Evolutionary conservation across 2,888 invertebrate genomes (phyloP), one percentile per base, ranked within the genome.

Genomic region (Macrosoma leucophasiata): DNA sequence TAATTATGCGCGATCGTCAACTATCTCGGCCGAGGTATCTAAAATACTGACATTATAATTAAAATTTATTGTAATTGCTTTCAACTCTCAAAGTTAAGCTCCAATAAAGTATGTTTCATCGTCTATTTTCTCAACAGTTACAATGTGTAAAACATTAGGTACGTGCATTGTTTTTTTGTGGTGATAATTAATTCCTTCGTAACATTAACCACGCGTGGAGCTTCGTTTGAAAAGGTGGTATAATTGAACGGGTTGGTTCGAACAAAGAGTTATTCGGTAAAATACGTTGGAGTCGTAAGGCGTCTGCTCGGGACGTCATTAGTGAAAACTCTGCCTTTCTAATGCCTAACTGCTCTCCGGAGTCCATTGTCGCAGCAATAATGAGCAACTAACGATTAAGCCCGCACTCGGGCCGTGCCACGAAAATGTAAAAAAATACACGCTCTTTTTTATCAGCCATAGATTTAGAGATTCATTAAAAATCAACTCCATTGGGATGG

Each of bases 331-430:
- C 53, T 61, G 68, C 75, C 77, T 79, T 79, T 81, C 81, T 82
- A 82, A 79, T 79, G 77, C 77, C 77, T 78, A 79, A 78, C 73
- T 66, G 76, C 56, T 69, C 61, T 51, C 71, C 72, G 72, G 75
- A 72, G 59, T 60, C 74, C 66, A 78, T 79, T 81, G 78, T 81
- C 68, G 50, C 55, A 52, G 58, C 56, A 65, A 69, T 79, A 81
- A 81, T 78, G 79, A 81, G 74, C 70, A 69, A 76, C 74, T 72
- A 76, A 73, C 76, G 74, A 78, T 75, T 71, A 64, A 69, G 62
- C 63, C 50, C 54, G 52, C 60, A 61, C 56, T 39, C n/a, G n/a
- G 29, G 37, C 38, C 39, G 43, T 35, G 45, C 55, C 44, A 58
- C 58, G 46, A 45, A 59, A 61, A 61, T 49, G 49, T 53, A 50